These are phyloP conservation scores for Syngnathoides biaculeatus DNA, from an alignment of 2,113 vertebrate species.

Conservation along the genomic window DNA sequence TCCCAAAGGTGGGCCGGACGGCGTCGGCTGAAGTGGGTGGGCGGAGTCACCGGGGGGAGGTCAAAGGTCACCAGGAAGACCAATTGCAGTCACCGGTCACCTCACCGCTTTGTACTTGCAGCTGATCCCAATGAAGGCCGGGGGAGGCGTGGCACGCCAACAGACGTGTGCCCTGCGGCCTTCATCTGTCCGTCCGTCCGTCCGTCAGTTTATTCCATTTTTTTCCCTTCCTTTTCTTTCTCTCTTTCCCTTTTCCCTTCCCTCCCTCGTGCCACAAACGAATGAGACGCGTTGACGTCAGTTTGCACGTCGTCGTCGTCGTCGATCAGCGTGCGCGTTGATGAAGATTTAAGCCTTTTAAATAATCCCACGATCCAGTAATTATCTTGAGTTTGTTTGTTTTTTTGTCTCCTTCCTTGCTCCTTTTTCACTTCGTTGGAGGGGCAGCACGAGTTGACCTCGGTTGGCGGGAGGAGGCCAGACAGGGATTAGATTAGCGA, in stretches of 20 bases:
- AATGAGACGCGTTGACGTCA: not conserved
- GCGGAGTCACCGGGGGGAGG: no score
- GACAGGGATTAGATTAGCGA: conserved; percentile 12
- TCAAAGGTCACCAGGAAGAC: no score
- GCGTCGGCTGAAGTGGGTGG: no score
- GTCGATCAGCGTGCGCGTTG: conserved; percentile 9
- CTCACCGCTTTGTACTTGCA: no score
- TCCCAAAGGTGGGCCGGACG: no score
- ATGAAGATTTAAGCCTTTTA: conserved; percentile 45
- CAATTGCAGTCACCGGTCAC: not conserved
- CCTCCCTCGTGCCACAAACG: no score
- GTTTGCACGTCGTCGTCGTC: not conserved
- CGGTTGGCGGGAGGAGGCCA: conserved; percentile 24
- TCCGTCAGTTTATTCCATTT: no score
- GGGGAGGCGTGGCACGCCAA: no score
- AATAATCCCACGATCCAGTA: conserved; percentile 42
- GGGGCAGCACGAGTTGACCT: not conserved
- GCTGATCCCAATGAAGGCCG: not conserved
- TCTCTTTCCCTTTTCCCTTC: not conserved
- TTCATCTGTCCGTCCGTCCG: not conserved
- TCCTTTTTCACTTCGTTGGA: no score
- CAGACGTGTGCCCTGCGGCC: not conserved
- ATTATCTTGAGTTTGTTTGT: conserved; percentile 57
- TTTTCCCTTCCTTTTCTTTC: no score
- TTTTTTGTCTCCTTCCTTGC: not conserved